phyloP scores from a whole-genome alignment of 2,113 vertebrate genomes.

The Cephalopterus ornatus region DNA sequence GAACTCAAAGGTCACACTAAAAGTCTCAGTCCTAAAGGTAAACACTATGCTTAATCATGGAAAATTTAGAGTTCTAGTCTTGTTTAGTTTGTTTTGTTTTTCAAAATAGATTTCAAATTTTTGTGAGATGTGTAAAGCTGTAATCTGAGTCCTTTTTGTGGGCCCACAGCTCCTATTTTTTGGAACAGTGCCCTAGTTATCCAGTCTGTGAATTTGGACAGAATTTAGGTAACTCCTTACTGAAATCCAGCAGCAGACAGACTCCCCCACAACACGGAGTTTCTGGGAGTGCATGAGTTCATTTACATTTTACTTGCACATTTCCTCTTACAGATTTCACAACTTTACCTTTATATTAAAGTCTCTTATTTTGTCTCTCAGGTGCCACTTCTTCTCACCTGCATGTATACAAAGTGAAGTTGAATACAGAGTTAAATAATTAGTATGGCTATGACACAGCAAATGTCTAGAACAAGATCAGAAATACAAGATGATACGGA shows the following conservation, averaged over 20 bases:
- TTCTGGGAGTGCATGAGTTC: background rate
- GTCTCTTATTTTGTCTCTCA: background rate
- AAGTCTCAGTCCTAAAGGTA: background rate
- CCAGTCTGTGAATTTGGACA: background rate
- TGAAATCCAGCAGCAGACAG: background rate
- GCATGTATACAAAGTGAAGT: background rate
- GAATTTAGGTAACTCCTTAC: background rate
- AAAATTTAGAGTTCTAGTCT: background rate
- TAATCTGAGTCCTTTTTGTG: background rate
- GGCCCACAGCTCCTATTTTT: background rate
- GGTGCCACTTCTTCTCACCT: background rate
- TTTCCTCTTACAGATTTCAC: background rate
- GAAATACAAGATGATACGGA: background rate
- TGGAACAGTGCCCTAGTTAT: background rate
- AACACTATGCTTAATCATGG: background rate
- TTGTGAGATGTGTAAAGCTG: background rate
- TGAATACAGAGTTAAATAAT: background rate
- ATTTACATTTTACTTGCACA: background rate
- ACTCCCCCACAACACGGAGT: background rate
- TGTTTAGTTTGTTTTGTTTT: background rate
- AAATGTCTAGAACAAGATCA: background rate
- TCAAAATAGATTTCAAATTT: background rate
- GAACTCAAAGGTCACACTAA: background rate
- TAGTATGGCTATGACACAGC: background rate
- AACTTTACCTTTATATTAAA: background rate